A percentile compares a stretch with the other conserved stretches of the same genome.
These are phyloP conservation scores for Blastomussa wellsi DNA, from an alignment of 92 coral and sea anemone species.

Conservation along the genomic window DNA sequence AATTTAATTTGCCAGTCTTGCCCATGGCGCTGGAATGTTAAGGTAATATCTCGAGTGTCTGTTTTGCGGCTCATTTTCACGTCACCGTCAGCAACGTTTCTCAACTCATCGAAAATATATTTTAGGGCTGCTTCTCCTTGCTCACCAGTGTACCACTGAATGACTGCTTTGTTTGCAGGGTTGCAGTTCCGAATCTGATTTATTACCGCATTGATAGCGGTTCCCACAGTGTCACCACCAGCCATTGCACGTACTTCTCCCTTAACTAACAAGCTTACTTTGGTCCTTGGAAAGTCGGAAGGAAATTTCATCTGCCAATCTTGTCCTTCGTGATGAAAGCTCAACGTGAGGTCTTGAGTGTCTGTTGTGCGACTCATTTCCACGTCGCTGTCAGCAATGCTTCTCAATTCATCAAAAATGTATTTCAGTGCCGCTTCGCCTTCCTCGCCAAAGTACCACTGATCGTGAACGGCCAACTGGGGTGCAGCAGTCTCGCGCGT, in stretches of 20 bases:
- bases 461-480: background rate
- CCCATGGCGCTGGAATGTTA: conserved; percentile 15
- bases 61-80: conserved; percentile 40
- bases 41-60: conserved; percentile 38
- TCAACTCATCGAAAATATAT: conserved; percentile 19
- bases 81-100: conserved; percentile 7
- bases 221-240: conserved; percentile 9
- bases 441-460: conserved; percentile 41
- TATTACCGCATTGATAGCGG: background rate
- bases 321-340: background rate
- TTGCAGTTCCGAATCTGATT: background rate
- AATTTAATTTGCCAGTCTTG: conserved; percentile 39
- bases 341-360: conserved; percentile 44
- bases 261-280: background rate
- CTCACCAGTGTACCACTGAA: conserved; percentile 49
- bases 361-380: conserved; percentile 30
- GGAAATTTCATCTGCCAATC: conserved; percentile 53
- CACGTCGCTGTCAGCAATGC: conserved; percentile 33
- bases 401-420: conserved; percentile 22
- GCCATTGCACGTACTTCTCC: background rate
- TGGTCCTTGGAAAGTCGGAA: conserved; percentile 29
- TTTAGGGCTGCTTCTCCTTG: conserved; percentile 30
- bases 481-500: background rate
- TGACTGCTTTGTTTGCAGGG: background rate
- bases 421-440: conserved; percentile 36